Base-by-base conservation (phyloP, 2,888 invertebrate genomes). In the Melanargia galathea region DNA sequence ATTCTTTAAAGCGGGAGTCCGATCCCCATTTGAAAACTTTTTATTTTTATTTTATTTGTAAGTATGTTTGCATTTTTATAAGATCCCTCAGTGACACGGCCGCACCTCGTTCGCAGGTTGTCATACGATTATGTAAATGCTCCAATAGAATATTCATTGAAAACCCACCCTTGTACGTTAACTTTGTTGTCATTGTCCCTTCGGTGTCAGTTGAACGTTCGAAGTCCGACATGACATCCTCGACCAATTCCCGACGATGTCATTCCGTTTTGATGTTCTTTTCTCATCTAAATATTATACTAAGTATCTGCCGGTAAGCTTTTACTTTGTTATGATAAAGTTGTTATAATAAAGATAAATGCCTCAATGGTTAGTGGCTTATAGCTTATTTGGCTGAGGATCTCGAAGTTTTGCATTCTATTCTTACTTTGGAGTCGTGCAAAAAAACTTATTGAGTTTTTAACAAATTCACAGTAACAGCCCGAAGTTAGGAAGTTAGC, bases 61-160 rank as follows among this genome's bases (percentile, higher is more conserved):
- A 73, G 63, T 71, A 72, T 76, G 79, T 80, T 79, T 80, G 83
- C 78, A 83, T 85, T 79, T 82, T 81, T 77, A 84, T 82, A 76
- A 82, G 82, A 80, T 81, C 78, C 75, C 77, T 78, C 72, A 69
- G 64, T 69, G 71, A 55, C 70, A 66, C 78, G 78, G 76, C 76
- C 73, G 71, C 67, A 69, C 54, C 80, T 79, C 82, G 86, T 87
- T 87, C 87, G 76, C 87, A 79, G 82, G 79, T 87, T 86, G 86
- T 77, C 73, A 66, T 67, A 75, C 77, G 79, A 84, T 83, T 87
- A 87, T 87, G 86, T 68, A 82, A 87, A 88, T 88, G 71, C 65
- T 64, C 71, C 69, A 57, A 83, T 85, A 81, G 75, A 84, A 85
- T 85, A 86, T 86, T 84, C 84, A 84, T 82, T 74, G 77, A 71